Base-by-base conservation (phyloP, 2,113 vertebrate genomes). In the Microtus richardsoni region DNA sequence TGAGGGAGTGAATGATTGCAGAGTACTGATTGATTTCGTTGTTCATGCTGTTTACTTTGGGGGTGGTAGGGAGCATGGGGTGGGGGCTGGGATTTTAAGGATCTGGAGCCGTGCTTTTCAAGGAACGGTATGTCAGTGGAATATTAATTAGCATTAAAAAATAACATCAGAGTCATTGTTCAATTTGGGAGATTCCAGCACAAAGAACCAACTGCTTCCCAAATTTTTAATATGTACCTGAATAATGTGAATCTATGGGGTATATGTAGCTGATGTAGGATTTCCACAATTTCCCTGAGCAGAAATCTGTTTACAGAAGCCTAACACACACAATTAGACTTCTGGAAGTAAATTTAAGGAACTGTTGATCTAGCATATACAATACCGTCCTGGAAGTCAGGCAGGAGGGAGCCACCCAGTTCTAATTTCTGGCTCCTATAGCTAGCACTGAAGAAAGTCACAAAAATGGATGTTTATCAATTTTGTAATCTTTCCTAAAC, bases 131-230 rank as follows among this genome's bases (percentile, higher is more conserved):
- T 58, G 79, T 92, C 54, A 80, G 19, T 68, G 44, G 10, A 39
- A 73, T 62, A 52, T 66, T 95, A 66, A 64, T 14, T 70, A 66
- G 14, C 22, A 77, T 10, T 75, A 83, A 44, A 41, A 44, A 33
- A 78, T 64, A 52, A 49, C 54, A 60, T 75, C 19, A 87, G 26
- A 68, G 62, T 39, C 62, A n/a, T 78, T 83, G 60, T 58, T 68
- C 14, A 70, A 87, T 78, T 96, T 52, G 28, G 62, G 70, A 60
- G 79, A 91, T 89, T 95, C 39, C 71, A 47, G 19, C 60, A 80
- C 28, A 77, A 86, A 52, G 6, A 82, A 33, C 6, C 11, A 52
- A 60, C 39, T 60, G n/a, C 41, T 86, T 93, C 79, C 70, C 39
- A 58, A 64, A 41, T 28, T 19, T 77, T 80, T 26, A 64, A 41